Conservation (phyloP, 2,797 vertebrate species). For the Enteromius argenteus region DNA sequence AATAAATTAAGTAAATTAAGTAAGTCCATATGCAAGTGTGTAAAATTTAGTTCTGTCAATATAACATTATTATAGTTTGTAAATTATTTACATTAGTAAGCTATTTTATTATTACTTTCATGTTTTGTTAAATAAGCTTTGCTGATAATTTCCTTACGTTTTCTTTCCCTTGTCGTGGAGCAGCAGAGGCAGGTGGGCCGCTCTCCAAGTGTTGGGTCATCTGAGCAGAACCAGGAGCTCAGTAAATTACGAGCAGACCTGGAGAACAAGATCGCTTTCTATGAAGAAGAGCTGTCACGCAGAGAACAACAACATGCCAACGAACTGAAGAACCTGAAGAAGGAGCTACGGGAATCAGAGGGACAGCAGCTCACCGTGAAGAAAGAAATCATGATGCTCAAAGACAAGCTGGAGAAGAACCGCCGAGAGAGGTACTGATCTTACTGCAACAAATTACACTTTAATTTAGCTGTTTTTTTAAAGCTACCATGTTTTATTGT, state of each 20-base stretch:
- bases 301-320: slow-evolving; percentile 87
- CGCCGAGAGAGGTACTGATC: slow-evolving; percentile 88
- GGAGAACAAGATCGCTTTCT: slow-evolving; percentile 91
- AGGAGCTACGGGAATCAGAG: slow-evolving; percentile 93
- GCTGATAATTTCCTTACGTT: not conserved
- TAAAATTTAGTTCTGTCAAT: no score
- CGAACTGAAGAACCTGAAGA: slow-evolving; percentile 92
- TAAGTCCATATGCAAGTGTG: not conserved
- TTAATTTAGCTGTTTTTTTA: not conserved
- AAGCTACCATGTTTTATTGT: not conserved
- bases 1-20: not conserved
- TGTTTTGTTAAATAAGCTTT: no score
- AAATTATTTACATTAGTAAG: not conserved
- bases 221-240: slow-evolving; percentile 92
- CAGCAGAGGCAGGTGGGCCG: slow-evolving; percentile 92
- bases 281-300: slow-evolving; percentile 91
- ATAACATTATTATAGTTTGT: not conserved
- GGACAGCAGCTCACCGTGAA: slow-evolving; percentile 92
- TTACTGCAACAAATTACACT: not conserved
- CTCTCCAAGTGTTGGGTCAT: slow-evolving; percentile 81
- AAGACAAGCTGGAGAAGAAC: slow-evolving; percentile 96
- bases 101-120: not conserved
- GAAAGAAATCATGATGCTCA: slow-evolving; percentile 95
- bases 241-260: slow-evolving; percentile 89
- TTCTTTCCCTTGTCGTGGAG: not conserved